Base-by-base conservation (phyloP, 2,797 vertebrate species). In the Rhadinocentrus ornatus region DNA sequence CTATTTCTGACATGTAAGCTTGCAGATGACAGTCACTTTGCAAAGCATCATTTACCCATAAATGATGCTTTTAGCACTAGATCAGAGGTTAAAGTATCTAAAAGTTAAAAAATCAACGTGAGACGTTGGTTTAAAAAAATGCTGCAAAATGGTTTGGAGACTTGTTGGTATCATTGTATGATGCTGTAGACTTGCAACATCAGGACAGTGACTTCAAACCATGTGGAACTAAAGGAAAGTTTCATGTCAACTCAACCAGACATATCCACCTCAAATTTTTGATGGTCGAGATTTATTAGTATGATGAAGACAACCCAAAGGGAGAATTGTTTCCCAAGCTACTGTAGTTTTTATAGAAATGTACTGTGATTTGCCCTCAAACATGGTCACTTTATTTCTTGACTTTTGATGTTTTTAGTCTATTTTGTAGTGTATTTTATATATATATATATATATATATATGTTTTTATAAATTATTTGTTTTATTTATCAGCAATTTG, bases 71-170 rank as follows among this genome's bases (percentile, higher is more conserved):
- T 0, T 2, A 15, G 32, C 31, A 10, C 8, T 4, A 26, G 46
- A 44, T 58, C 41, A 63, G 37, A 67, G 69, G 26, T 31, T 52
- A 10, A 26, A 65, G 20, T 29, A 29, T 34, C 62, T 41, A 24
- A 22, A 27, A 61, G 31, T 34, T 62, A 10, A 9, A 16, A 44
- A 53, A 13, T 24, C 46, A 27, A 26, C 35, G 16, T 20, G 20
- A 52, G 8, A 12, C 3, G 10, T 32, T 8, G 31, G 27, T 13
- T 24, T 55, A 27, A 35, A 70, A 66, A 48, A 31, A 58, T 44
- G 35, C 16, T 9, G 31, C 15, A 22, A 15, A 6, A 18, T 31
- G 8, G n/a, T 34, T 37, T 55, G 41, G 18, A 18, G 32, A 52
- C 50, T 37, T 29, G 34, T 13, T 39, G 58, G 2, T 8, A 57